Base-by-base conservation (phyloP, 2,113 vertebrate genomes). In the Salminus brasiliensis region DNA sequence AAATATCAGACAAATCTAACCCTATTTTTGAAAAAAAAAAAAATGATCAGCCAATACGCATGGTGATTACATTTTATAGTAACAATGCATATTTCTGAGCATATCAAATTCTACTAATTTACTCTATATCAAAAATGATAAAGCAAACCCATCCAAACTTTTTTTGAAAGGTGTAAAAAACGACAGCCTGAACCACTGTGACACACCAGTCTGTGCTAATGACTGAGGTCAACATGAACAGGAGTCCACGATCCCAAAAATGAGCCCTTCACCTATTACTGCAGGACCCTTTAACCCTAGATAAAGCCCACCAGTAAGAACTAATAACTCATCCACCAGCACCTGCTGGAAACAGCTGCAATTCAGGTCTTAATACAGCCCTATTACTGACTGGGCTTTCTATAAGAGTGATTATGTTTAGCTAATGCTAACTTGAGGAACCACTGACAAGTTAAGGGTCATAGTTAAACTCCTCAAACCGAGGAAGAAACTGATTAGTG, bases 291-390 rank as follows among this genome's bases (percentile, higher is more conserved):
- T 32, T 57, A 52, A 72, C 52, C 57, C 70, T n/a, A 47, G 62
- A 32, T 72, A n/a, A 72, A 15, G 75, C 36, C 52, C 36, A 45
- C 43, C 2, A 43, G 27, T 9, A 8, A 67, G 47, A 59, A 30
- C 77, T 65, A 36, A 72, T 47, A 27, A 79, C 27, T 72, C 67
- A 34, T 43, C 53, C 41, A 41, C 12, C 39, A 45, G 27, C 70
- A 57, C 60, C 78, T 67, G 49, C 71, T 60, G 39, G 57, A 80
- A 74, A 57, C 62, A 68, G 53, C 52, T 69, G 78, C 71, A 68
- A 49, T 16, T 47, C 34, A 32, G 55, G 78, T 49, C 15, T 72
- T 34, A 27, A 36, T 15, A 15, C 11, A 13, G 43, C 43, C 13
- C 13, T 45, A 2, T 15, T 45, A 41, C 53, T 29, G 8, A 36